These are phyloP conservation scores for Drosophila quadrilineata DNA, from an alignment of 1,140 invertebrate species.

Conservation along the genomic window DNA sequence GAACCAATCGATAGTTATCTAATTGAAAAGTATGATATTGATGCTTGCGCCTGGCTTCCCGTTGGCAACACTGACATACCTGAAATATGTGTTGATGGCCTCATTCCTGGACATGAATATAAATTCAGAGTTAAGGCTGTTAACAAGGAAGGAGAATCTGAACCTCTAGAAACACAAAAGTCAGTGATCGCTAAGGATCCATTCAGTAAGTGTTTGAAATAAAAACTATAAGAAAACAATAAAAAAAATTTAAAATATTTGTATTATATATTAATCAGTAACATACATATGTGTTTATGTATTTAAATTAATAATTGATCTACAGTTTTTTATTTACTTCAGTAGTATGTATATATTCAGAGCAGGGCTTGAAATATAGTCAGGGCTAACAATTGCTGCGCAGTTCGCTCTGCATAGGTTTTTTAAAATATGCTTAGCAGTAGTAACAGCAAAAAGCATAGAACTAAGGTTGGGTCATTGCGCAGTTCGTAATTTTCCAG, in stretches of 20 bases:
- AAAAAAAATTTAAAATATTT: neutral
- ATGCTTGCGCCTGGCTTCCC: conserved; percentile 94
- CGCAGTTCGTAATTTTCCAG: too few species aligned
- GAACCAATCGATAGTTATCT: conserved; percentile 96
- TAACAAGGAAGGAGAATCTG: conserved; percentile 98
- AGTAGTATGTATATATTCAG: too few species aligned
- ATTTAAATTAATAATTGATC: too few species aligned
- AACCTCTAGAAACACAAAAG: conserved; percentile 95
- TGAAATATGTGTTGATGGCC: conserved; percentile 93
- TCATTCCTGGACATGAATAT: conserved; percentile 97
- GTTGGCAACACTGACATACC: conserved; percentile 90
- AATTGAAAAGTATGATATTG: conserved; percentile 97
- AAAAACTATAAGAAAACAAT: neutral
- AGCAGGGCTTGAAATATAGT: too few species aligned
- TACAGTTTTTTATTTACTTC: too few species aligned
- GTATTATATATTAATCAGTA: neutral
- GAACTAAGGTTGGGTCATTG: too few species aligned
- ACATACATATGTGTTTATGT: too few species aligned
- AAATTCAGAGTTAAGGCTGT: conserved; percentile 98
- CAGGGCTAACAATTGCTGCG: too few species aligned
- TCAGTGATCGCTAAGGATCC: conserved; percentile 98
- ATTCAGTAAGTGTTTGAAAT: conserved; percentile 83
- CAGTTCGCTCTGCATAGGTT: too few species aligned
- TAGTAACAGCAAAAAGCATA: too few species aligned
- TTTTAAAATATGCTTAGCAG: too few species aligned